Base-by-base conservation (phyloP, 2,113 vertebrate genomes). In the Onychostruthus taczanowskii region DNA sequence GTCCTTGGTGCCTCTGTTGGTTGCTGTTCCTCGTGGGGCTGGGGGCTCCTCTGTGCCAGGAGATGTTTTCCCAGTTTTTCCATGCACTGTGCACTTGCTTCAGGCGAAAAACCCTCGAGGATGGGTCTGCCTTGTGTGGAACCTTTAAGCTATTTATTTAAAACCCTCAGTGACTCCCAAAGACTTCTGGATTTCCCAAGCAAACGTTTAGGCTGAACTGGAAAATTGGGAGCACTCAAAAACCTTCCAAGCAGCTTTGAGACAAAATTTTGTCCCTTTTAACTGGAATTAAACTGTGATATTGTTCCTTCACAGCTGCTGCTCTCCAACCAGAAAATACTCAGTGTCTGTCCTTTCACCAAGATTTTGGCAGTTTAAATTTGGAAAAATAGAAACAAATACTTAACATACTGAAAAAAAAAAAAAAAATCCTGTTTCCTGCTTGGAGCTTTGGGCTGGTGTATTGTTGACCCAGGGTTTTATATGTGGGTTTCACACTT, bases 61-160 rank as follows among this genome's bases (percentile, higher is more conserved):
- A n/a, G 70, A 6, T 2, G 3, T 46, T 70, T 72, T 30, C 62
- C 68, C 10, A 5, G 6, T 46, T 50, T 2, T 0, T 58, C 61
- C 1, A 0, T 0, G 1, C 0, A 2, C 76, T 49, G 77, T 30
- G 66, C 39, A 0, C 50, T 77, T 6, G 67, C 83, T 90, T 56
- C 10, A 1, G 88, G 83, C n/a, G 33, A 41, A 41, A 39, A 39
- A 39, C 79, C 70, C 66, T 59, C 3, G 3, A 75, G 88, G 85
- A 13, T 8, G 85, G 75, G 14, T 39, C 81, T 85, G 31, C 35
- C 78, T 20, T 18, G 47, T 10, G 70, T 37, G 63, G 75, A 14
- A 43, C 55, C 13, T 47, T 62, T 35, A 31, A 91, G 5, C 2
- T 72, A 37, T 69, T 77, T 87, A 69, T 87, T 87, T 37, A 15